phyloP scores from a whole-genome alignment of 2,888 invertebrate genomes.

The Drosophila kanekoi region DNA sequence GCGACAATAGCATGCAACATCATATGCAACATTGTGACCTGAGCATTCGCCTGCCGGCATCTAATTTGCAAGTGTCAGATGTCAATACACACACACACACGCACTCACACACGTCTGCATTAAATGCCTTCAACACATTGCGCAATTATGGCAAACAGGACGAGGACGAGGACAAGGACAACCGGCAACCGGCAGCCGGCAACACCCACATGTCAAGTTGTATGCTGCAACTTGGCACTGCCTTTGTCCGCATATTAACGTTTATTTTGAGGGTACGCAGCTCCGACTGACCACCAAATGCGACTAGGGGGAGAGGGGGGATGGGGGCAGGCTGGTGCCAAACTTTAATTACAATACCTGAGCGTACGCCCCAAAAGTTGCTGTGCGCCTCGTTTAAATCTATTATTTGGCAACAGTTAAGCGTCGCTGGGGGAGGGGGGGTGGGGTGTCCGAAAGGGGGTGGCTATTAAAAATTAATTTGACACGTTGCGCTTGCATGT shows the following conservation, averaged over 20 bases:
- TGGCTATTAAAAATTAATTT: conserved; percentile 80
- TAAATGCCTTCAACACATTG: conserved; percentile 61
- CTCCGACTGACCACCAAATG: conserved; percentile 35
- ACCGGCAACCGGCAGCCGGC: conserved; percentile 8
- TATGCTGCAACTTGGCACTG: conserved; percentile 43
- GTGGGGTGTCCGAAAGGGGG: conserved; percentile 10
- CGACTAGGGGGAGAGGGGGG: too few species aligned
- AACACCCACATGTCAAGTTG: conserved; percentile 45
- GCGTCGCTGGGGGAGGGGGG: conserved; percentile 13
- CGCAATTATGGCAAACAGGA: conserved; percentile 67
- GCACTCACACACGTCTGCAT: conserved; percentile 19
- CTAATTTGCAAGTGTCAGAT: conserved; percentile 79
- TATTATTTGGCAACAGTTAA: conserved; percentile 79
- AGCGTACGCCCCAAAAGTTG: conserved; percentile 28
- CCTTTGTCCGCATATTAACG: conserved; percentile 47
- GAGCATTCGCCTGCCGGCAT: conserved; percentile 57
- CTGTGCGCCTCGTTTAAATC: conserved; percentile 75
- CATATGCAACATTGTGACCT: conserved; percentile 37
- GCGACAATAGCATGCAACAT: conserved; percentile 23
- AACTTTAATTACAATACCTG: conserved; percentile 73
- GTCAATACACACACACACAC: conserved; percentile 58
- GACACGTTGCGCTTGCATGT: conserved; percentile 79
- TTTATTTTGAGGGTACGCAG: conserved; percentile 21
- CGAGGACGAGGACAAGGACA: conserved; percentile 29
- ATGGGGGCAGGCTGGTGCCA: conserved; percentile 11